phyloP scores from a whole-genome alignment of 2,113 vertebrate species.

The Leucosticte australis region DNA sequence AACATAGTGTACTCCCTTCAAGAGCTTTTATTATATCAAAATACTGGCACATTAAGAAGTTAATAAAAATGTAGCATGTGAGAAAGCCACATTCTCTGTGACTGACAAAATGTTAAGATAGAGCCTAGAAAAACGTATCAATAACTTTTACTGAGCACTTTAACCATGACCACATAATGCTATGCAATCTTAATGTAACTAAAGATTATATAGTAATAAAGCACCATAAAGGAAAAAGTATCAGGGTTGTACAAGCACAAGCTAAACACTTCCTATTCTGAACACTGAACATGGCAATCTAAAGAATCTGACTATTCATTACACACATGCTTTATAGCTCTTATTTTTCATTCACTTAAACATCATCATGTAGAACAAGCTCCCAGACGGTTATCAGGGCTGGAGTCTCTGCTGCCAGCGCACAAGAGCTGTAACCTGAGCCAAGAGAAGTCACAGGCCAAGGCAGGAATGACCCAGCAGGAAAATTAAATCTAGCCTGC shows the following conservation, averaged over 20 bases:
- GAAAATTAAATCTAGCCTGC: slow-evolving; percentile 13
- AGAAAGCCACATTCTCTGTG: not conserved
- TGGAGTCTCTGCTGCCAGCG: not conserved
- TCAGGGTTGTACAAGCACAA: not conserved
- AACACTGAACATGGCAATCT: not conserved
- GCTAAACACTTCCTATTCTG: not conserved
- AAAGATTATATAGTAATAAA: not conserved
- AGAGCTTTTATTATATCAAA: not conserved
- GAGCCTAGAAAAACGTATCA: not conserved
- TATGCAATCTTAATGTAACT: not conserved
- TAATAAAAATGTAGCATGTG: not conserved
- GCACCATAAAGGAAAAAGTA: not conserved
- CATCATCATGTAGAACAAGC: not conserved
- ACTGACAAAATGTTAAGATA: not conserved
- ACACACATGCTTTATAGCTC: not conserved
- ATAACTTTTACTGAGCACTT: not conserved
- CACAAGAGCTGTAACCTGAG: slow-evolving; percentile 35
- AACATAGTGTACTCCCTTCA: not conserved
- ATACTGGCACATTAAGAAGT: not conserved
- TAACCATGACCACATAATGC: not conserved
- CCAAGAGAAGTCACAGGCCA: slow-evolving; percentile 2
- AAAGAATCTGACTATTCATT: not conserved
- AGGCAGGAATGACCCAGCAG: slow-evolving; percentile 55
- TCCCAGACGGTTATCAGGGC: not conserved
- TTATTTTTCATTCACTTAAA: slow-evolving; percentile 2